Percentiles rank a stretch among this genome's conserved stretches.
Evolutionary conservation across 2,113 vertebrate species (phyloP).

Genomic region (Clarias gariepinus): DNA sequence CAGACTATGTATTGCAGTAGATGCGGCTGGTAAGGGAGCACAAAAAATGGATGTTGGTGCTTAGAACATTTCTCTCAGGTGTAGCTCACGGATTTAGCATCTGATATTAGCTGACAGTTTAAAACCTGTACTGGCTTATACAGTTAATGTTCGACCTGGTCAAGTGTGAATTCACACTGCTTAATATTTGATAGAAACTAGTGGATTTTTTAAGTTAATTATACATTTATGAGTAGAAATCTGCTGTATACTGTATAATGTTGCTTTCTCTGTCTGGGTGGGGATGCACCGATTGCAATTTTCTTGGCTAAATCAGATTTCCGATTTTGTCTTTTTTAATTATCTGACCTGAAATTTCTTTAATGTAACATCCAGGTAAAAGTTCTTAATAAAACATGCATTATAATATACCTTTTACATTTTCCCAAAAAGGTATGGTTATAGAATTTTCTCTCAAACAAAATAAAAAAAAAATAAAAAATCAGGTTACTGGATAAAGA

Average conservation of each 20-base stretch:
- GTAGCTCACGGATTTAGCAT: not conserved
- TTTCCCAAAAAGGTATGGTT: too few species aligned
- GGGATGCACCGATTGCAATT: too few species aligned
- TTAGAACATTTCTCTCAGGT: not conserved
- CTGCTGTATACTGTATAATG: slow-evolving; percentile 2
- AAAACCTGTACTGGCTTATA: not conserved
- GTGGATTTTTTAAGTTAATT: slow-evolving; percentile 14
- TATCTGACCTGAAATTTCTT: too few species aligned
- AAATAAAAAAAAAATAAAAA: too few species aligned
- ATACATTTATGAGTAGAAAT: slow-evolving; percentile 14
- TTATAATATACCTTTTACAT: too few species aligned
- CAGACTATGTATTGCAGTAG: not conserved
- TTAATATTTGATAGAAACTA: slow-evolving; percentile 29
- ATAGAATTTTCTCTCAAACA: too few species aligned
- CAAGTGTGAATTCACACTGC: slow-evolving; percentile 1
- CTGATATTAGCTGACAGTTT: not conserved
- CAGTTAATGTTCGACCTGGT: not conserved
- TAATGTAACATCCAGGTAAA: too few species aligned
- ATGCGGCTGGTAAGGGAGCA: not conserved
- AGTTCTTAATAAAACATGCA: too few species aligned
- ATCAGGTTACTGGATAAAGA: too few species aligned
- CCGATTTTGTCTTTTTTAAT: too few species aligned
- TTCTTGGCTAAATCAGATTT: too few species aligned
- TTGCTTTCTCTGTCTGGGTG: not conserved
- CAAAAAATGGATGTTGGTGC: not conserved